Evolutionary conservation across 2,888 invertebrate species (phyloP), one percentile per base, ranked within the genome.

Genomic region (Tromatobia lineatoria): DNA sequence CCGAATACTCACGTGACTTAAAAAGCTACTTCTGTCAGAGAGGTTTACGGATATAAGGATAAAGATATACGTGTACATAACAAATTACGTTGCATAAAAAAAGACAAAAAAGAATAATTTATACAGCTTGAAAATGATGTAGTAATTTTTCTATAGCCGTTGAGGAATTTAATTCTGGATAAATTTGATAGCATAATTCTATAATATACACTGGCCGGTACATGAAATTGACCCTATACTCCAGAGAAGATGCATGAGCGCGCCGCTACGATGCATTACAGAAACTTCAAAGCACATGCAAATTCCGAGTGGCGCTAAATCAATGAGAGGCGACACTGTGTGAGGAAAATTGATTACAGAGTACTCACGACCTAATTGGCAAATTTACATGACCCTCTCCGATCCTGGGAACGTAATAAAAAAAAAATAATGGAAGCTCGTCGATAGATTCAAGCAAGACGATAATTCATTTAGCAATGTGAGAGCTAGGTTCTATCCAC

Each of bases 221-320:
- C 50, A 18, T 50, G 18, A 3, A n/a, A 50, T 18, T n/a, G 18
- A 8, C 4, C 7, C 25, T 25, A 57, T 25, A 15, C 7, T n/a
- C 0, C 1, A 29, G 59, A 29, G 59, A 59, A 59, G 34, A 61
- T 34, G n/a, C 59, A 61, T 61, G n/a, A 10, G 59, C 8, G 59
- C n/a, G 34, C 15, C 59, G 29, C n/a, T 34, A 15, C 34, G 59
- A 61, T 61, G 34, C 59, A 61, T 34, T 18, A 34, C 34, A 61
- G 59, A 42, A 38, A 57, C 71, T 38, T 71, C 42, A 71, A 71
- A 71, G 71, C 42, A 23, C 23, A 57, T 71, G 71, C 38, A 71
- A 71, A 71, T 71, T 54, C 11, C 23, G 54, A 71, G 38, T 42
- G n/a, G 34, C 54, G 25, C n/a, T 71, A 23, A 50, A 71, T 57